Evolutionary conservation across 2,888 invertebrate genomes (phyloP), one percentile per base, ranked within the genome.

Genomic region (Epicampocera succincta): DNA sequence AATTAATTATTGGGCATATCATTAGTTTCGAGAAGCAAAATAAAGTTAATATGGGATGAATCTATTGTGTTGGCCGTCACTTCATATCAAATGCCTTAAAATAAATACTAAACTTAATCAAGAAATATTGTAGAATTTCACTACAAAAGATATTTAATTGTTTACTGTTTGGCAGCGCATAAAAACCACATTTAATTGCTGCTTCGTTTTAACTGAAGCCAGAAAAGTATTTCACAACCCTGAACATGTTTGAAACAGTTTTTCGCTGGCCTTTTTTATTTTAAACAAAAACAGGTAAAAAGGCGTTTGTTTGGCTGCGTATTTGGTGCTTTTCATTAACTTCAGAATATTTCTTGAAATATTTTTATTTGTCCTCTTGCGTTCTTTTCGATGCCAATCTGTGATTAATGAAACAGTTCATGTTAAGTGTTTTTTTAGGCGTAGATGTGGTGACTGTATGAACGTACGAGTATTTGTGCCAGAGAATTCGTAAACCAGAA

Each of bases 341-440:
- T 58, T 4, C 33, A 80, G 63, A 50, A 58, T 75, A 17, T 33
- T 52, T 5, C 17, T 4, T 12, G 6, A 33, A 42, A 17, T 17
- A 15, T 65, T 13, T 40, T 33, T 21, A 12, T 38, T 3, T 42
- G 17, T 48, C 25, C 42, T 50, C 54, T 15, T 66, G 54, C 65
- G 61, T 54, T 72, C 56, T 42, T 65, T 65, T 68, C 60, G 78
- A 82, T 82, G 66, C 52, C 74, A 78, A 82, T 82, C 82, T 75
- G 68, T 82, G 82, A 82, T 82, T 82, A 78, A 82, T 82, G 82
- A 75, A 82, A 78, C 61, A 75, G 19, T 54, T 74, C 74, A 78
- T 74, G 46, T 60, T 77, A 78, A 69, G 73, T 68, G 73, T 78
- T 74, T 56, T n/a, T 58, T 63, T 29, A 44, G 25, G 54, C 63